Percentiles rank a stretch among this genome's conserved stretches.
Evolutionary conservation across 2,113 vertebrate genomes (phyloP).

Genomic region (Thryonomys swinderianus): DNA sequence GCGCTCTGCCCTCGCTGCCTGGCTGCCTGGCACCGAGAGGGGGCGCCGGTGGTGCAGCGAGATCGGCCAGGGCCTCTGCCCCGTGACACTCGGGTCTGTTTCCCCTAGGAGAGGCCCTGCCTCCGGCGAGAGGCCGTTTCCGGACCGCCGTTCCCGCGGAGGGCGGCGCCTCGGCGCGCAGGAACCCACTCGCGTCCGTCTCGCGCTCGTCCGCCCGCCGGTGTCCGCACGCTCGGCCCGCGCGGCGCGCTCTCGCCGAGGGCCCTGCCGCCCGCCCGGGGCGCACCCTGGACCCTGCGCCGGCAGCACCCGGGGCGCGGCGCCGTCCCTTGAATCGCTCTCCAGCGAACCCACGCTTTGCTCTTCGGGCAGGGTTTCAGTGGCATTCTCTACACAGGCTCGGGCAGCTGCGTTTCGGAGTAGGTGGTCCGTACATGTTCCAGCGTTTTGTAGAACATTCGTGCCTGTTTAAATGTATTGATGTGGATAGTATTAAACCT

Average conservation of each 20-base stretch:
- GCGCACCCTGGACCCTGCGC: background rate
- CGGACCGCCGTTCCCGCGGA: constrained; percentile 9
- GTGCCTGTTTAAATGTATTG: constrained; percentile 75
- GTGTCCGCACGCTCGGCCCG: background rate
- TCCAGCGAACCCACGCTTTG: constrained; percentile 50
- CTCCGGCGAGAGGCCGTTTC: constrained; percentile 42
- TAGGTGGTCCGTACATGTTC: constrained; percentile 73
- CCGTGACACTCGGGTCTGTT: constrained; percentile 33
- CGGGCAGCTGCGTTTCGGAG: constrained; percentile 50
- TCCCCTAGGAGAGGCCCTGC: constrained; percentile 74
- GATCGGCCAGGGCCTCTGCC: background rate
- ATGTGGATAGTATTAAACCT: constrained; percentile 83
- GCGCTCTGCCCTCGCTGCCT: background rate
- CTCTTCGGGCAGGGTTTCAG: constrained; percentile 20
- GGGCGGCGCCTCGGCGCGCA: constrained; percentile 17
- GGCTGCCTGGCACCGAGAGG: background rate
- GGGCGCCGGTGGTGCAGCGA: background rate
- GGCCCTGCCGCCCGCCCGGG: background rate
- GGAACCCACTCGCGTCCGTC: background rate
- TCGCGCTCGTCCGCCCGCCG: constrained; percentile 27
- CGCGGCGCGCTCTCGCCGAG: background rate
- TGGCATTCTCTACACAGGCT: background rate
- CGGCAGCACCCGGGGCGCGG: too few relatives aligned
- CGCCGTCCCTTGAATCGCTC: too few relatives aligned
- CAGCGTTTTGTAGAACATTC: constrained; percentile 66